phyloP scores from a whole-genome alignment of 2,113 vertebrate genomes.

The Muntiacus muntjak region DNA sequence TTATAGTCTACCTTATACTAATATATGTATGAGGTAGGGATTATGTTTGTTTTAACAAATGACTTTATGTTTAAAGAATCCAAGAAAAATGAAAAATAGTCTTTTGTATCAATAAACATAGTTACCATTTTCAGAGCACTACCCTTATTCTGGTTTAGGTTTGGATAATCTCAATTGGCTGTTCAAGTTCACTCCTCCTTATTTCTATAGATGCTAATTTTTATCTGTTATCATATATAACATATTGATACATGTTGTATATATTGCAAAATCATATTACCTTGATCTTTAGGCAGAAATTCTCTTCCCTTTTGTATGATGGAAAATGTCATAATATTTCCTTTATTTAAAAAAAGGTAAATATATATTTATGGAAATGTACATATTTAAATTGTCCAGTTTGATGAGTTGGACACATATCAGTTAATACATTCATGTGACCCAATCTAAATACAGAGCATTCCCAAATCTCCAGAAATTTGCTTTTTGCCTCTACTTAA shows the following conservation, averaged over 20 bases:
- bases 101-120: not conserved
- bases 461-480: not conserved
- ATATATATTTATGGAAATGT: not conserved
- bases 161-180: not conserved
- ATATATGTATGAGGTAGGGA: not conserved
- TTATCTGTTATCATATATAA: not conserved
- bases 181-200: not conserved
- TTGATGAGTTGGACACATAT: not conserved
- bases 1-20: not conserved
- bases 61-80: not conserved
- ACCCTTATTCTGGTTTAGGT: not conserved
- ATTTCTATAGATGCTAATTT: not conserved
- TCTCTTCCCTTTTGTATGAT: not conserved
- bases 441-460: not conserved
- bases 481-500: not conserved
- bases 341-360: not conserved
- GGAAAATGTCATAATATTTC: not conserved
- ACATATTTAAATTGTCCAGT: not conserved
- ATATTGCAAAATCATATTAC: not conserved
- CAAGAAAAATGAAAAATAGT: not conserved
- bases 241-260: not conserved
- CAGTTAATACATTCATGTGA: not conserved
- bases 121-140: not conserved
- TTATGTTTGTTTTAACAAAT: constrained; percentile 4
- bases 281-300: not conserved